Percentiles rank a stretch among this genome's conserved stretches.
Evolutionary conservation across 2,888 invertebrate genomes (phyloP).

Genomic region (Eurytoma adleriae): DNA sequence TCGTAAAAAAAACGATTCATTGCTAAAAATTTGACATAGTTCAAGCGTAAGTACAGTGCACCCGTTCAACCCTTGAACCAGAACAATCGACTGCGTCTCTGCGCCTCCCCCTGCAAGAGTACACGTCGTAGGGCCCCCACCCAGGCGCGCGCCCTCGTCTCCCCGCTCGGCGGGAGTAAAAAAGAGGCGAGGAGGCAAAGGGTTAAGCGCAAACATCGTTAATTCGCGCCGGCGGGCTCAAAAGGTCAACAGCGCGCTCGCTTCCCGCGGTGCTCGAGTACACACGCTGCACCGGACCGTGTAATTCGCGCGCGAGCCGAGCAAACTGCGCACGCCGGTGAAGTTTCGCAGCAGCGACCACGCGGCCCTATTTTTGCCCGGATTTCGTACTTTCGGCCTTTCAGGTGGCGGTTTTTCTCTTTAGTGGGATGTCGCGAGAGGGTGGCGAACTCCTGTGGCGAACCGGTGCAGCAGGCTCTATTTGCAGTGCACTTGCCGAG

Average conservation of each 20-base stretch:
- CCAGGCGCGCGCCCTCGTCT: not conserved
- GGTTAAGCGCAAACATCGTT: constrained; percentile 74
- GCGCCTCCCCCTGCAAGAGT: too few species aligned
- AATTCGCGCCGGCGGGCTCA: constrained; percentile 72
- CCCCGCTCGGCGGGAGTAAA: constrained; percentile 22
- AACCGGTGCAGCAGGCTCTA: not conserved
- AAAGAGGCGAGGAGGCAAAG: constrained; percentile 60
- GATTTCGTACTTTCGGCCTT: not conserved
- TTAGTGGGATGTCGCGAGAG: not conserved
- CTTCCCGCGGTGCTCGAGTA: constrained; percentile 62
- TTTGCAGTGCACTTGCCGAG: too few species aligned
- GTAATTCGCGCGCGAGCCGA: constrained; percentile 64
- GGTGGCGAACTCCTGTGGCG: not conserved
- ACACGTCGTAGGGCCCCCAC: too few species aligned
- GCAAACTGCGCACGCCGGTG: not conserved
- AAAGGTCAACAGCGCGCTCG: constrained; percentile 74
- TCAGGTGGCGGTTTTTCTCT: not conserved
- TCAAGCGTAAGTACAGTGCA: too few species aligned
- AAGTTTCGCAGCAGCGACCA: too few species aligned
- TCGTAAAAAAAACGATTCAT: too few species aligned
- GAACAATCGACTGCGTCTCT: constrained; percentile 4
- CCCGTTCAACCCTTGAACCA: constrained; percentile 18
- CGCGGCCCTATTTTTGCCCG: not conserved
- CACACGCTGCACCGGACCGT: constrained; percentile 73
- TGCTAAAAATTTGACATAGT: too few species aligned